Evolutionary conservation across 2,888 invertebrate genomes (phyloP), one percentile per base, ranked within the genome.

Genomic region (Synanthedon andrenaeformis): DNA sequence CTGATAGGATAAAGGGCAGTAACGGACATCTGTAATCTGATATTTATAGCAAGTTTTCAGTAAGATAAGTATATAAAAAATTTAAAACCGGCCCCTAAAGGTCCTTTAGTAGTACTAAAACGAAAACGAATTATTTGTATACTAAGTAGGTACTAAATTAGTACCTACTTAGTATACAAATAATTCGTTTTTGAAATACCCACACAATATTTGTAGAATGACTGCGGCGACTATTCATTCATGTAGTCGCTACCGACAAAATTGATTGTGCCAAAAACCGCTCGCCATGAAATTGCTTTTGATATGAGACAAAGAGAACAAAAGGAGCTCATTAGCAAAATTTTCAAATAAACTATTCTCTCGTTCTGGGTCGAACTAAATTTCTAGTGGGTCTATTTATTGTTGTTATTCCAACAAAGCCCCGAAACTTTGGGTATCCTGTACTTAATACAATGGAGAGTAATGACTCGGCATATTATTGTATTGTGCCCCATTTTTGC

Each of bases 391-490:
- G 58, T 55, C 56, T 55, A 57, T 60, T 60, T 58, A 57, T 60
- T 62, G 59, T 65, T 64, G 59, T 60, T 58, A 57, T 54, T 56
- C 42, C 55, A 54, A 55, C 54, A 56, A 60, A 56, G 55, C 59
- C 59, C 63, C 62, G 56, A 60, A 66, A 70, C 62, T 58, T 69
- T 67, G 61, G 42, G 55, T 53, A 35, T 53, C 52, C 53, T 41
- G 51, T 56, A 35, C 35, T 55, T 56, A 57, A 59, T 54, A 70
- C 65, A 67, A 68, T 64, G 56, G 62, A 57, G 59, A 56, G 62
- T 65, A 69, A 69, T 71, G 70, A 70, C 66, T 74, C 61, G 61
- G 62, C 65, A 59, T 64, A 62, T 64, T 62, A 58, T 60, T 66
- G 61, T 62, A 62, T 35, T n/a, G 63, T 58, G 55, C 54, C 53